Percentiles rank a stretch among this genome's conserved stretches.
These are phyloP conservation scores for zebrafish (Danio rerio) DNA, from an alignment of 2,113 vertebrate genomes.

Conservation along the genomic window DNA sequence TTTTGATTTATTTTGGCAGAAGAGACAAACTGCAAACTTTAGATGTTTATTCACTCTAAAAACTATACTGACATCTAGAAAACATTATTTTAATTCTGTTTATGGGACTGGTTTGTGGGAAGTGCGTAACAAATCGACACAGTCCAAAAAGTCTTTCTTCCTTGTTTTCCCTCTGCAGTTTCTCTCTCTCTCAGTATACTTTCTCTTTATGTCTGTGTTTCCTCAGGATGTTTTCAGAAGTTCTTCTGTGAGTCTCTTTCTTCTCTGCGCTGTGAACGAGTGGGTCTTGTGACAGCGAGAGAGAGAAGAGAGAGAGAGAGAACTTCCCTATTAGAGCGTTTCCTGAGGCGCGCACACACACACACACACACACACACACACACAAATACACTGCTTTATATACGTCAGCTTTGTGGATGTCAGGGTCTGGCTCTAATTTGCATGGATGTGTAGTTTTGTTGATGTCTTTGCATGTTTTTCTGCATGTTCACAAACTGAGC, in stretches of 20 bases:
- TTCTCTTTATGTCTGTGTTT: slow-evolving; percentile 47
- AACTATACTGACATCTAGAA: too few species aligned
- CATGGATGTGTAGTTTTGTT: not conserved
- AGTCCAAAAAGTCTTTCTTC: not conserved
- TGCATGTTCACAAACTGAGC: not conserved
- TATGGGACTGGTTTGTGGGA: not conserved
- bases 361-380: not conserved
- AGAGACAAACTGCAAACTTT: too few species aligned
- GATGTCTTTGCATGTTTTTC: not conserved
- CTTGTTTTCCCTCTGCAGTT: not conserved
- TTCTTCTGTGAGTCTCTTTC: slow-evolving; percentile 59
- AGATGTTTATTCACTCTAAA: too few species aligned
- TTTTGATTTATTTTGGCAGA: too few species aligned
- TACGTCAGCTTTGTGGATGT: not conserved
- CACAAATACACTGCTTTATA: not conserved
- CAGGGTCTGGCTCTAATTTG: not conserved
- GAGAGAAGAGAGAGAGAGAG: slow-evolving; percentile 33
- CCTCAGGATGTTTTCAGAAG: slow-evolving; percentile 46
- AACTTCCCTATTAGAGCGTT: slow-evolving; percentile 55
- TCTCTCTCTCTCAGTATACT: not conserved
- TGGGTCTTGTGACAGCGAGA: slow-evolving; percentile 68
- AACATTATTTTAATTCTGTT: not conserved
- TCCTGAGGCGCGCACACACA: slow-evolving; percentile 5
- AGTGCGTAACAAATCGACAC: not conserved
- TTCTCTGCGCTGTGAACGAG: slow-evolving; percentile 48